Evolutionary conservation across 2,888 invertebrate species (phyloP).

Genomic region (Cheilosia grossa): DNA sequence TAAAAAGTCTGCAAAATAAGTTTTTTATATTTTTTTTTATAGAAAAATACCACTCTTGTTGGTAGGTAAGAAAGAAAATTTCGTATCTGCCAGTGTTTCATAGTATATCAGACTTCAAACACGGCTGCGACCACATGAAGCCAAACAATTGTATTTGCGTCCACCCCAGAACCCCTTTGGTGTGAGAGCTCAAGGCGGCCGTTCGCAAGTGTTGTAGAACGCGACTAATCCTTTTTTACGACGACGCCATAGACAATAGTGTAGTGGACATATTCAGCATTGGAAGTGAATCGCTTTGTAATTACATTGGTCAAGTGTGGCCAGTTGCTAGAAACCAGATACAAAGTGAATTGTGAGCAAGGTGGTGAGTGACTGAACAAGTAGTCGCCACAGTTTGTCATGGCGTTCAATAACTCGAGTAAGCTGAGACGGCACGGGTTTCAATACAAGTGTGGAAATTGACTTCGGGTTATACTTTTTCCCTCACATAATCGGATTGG

Average conservation of each 20-base stretch:
- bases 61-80: background rate
- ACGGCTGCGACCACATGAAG: slow-evolving; percentile 47
- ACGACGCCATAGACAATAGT: slow-evolving; percentile 24
- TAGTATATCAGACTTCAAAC: slow-evolving; percentile 38
- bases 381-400: slow-evolving; percentile 39
- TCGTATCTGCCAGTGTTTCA: background rate
- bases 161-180: slow-evolving; percentile 2
- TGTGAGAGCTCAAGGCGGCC: slow-evolving; percentile 41
- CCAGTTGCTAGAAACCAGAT: slow-evolving; percentile 45
- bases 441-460: slow-evolving; percentile 69
- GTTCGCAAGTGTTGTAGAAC: slow-evolving; percentile 39
- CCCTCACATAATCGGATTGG: slow-evolving; percentile 30
- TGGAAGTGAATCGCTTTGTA: slow-evolving; percentile 59
- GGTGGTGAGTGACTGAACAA: slow-evolving; percentile 24
- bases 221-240: slow-evolving; percentile 60
- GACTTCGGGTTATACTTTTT: slow-evolving; percentile 53
- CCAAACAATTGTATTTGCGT: slow-evolving; percentile 56
- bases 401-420: slow-evolving; percentile 56
- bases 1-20: slow-evolving; percentile 26
- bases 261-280: slow-evolving; percentile 4
- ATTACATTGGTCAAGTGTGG: slow-evolving; percentile 71
- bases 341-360: slow-evolving; percentile 10
- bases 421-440: slow-evolving; percentile 48
- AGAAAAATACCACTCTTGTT: background rate
- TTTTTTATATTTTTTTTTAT: no score